phyloP scores from a whole-genome alignment of 2,888 invertebrate genomes.

The Thereva unica region DNA sequence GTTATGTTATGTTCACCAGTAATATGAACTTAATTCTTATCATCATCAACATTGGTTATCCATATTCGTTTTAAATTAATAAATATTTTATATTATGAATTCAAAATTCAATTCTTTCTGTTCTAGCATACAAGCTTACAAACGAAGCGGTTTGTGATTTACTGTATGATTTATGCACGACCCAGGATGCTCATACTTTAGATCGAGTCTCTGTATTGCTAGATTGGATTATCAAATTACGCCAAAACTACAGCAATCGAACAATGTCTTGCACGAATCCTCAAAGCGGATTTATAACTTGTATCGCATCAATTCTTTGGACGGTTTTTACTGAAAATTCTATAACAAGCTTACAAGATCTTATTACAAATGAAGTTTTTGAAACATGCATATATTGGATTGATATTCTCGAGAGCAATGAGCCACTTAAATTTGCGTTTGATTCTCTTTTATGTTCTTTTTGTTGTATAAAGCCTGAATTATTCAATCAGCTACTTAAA shows the following conservation, averaged over 20 bases:
- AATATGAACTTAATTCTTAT: too few species aligned
- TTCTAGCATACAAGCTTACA: slow-evolving; percentile 56
- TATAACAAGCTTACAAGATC: slow-evolving; percentile 66
- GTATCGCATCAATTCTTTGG: slow-evolving; percentile 82
- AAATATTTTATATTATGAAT: too few species aligned
- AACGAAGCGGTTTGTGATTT: slow-evolving; percentile 74
- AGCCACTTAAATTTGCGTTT: slow-evolving; percentile 79
- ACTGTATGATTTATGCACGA: slow-evolving; percentile 76
- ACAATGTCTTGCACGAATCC: slow-evolving; percentile 54
- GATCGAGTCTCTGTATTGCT: slow-evolving; percentile 70
- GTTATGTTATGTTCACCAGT: too few species aligned
- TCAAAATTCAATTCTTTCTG: slow-evolving; percentile 1
- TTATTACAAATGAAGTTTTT: slow-evolving; percentile 76
- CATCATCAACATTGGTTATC: too few species aligned
- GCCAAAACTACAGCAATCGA: slow-evolving; percentile 52
- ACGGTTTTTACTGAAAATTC: slow-evolving; percentile 67
- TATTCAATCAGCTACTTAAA: slow-evolving; percentile 74
- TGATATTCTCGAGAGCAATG: slow-evolving; percentile 68
- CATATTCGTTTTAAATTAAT: too few species aligned
- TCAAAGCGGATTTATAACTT: slow-evolving; percentile 66
- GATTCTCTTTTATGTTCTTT: slow-evolving; percentile 84
- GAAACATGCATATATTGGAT: slow-evolving; percentile 80
- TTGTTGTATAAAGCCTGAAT: slow-evolving; percentile 79
- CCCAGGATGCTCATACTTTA: slow-evolving; percentile 59
- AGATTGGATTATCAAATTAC: slow-evolving; percentile 67